Evolutionary conservation across 2,888 invertebrate genomes (phyloP).

Genomic region (Vanessa cardui): DNA sequence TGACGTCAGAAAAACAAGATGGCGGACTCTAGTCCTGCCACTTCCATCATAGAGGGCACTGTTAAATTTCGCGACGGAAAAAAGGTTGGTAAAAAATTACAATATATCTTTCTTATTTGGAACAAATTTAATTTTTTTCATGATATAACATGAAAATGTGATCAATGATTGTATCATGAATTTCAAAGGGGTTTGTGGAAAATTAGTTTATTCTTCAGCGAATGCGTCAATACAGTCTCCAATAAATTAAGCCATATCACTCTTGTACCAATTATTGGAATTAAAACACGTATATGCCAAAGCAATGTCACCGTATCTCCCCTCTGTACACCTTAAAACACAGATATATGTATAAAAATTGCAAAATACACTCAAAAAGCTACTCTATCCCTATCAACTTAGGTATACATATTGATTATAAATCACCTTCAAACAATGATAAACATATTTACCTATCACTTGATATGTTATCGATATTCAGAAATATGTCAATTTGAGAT

Average conservation of each 20-base stretch:
- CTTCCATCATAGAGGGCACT: conserved; percentile 93
- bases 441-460: conserved; percentile 39
- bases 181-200: too few relatives aligned
- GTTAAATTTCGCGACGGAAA: conserved; percentile 95
- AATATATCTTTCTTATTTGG: too few relatives aligned
- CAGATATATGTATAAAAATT: neutral
- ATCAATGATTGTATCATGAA: too few relatives aligned
- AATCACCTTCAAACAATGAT: conserved; percentile 12
- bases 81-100: conserved; percentile 84
- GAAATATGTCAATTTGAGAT: conserved; percentile 42
- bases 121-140: too few relatives aligned
- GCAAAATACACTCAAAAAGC: neutral
- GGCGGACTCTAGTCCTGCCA: conserved; percentile 81
- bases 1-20: conserved; percentile 67
- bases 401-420: conserved; percentile 9
- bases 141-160: too few relatives aligned
- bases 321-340: conserved; percentile 19
- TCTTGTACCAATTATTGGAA: too few relatives aligned
- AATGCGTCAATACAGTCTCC: too few relatives aligned
- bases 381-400: neutral
- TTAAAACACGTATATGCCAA: neutral
- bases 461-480: conserved; percentile 41
- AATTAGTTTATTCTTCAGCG: too few relatives aligned
- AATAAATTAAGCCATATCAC: too few relatives aligned
- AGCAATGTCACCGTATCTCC: conserved; percentile 15